Base-by-base conservation (phyloP, 2,888 invertebrate genomes). In the Heliconius cydno region DNA sequence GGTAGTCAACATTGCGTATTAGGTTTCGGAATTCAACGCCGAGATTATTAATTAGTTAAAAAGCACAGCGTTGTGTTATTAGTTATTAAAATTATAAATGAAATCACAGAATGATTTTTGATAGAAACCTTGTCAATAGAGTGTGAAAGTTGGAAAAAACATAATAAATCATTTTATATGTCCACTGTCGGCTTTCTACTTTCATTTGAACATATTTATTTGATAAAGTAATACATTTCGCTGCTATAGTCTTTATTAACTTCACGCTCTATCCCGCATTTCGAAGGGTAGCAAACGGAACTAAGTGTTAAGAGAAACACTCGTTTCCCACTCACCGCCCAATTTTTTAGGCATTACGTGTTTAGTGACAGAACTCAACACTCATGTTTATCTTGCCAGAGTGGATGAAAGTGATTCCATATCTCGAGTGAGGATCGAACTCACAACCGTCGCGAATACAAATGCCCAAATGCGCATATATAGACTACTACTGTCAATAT, bases 101-200 rank as follows among this genome's bases (percentile, higher is more conserved):
- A 67, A 12, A 9, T 2, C 30, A 4, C 19, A 41, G 19, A 57
- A 22, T 3, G 3, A 57, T 72, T 72, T 72, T 72, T 72, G 72
- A 72, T 41, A 65, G 25, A 65, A 41, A 65, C 25, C 28, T 19
- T 19, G 30, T 41, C 41, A 63, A 65, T 28, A 28, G 10, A 19
- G 22, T 25, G 72, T 76, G 78, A 78, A 80, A 78, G 80, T 65
- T 28, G n/a, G 65, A 79, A 68, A 76, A 73, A 34, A 67, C 46
- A 66, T 67, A 66, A 60, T 77, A 77, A 72, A 72, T 78, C 66
- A 78, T 52, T 77, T 71, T 72, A 60, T 66, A 78, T 66, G 52
- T 25, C 72, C n/a, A 78, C 15, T 57, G 63, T 72, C 65, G 5
- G 12, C 72, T 78, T 72, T 73, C 73, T 34, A 78, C 78, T 78